A percentile compares a stretch with the other conserved stretches of the same genome.
Conservation (phyloP, 2,797 vertebrate genomes). For the Lagodon rhomboides region DNA sequence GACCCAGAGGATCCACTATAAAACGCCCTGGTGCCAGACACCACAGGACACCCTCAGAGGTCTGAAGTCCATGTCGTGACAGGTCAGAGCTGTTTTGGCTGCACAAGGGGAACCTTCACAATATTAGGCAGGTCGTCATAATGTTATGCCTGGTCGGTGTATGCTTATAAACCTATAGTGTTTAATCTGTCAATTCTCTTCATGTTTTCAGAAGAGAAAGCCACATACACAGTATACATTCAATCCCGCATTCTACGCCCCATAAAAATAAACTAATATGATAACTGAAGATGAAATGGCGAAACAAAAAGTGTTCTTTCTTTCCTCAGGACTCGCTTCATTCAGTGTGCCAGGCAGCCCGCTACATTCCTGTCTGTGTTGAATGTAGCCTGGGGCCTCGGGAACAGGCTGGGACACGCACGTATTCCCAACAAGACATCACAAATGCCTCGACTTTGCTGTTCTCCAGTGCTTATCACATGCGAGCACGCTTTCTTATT, state of each 20-base stretch:
- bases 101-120: too few species aligned
- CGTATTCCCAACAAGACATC: constrained; percentile 19
- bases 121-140: too few species aligned
- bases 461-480: background rate
- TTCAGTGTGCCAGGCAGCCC: constrained; percentile 2
- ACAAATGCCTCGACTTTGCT: constrained; percentile 29
- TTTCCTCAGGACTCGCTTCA: constrained; percentile 3
- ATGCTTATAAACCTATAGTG: background rate
- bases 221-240: too few species aligned
- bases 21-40: too few species aligned
- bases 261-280: background rate
- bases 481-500: too few species aligned
- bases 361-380: constrained; percentile 70
- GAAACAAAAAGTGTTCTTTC: background rate
- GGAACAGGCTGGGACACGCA: constrained; percentile 74
- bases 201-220: background rate
- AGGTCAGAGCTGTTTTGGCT: too few species aligned
- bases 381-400: constrained; percentile 53
- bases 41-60: too few species aligned
- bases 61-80: too few species aligned
- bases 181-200: background rate
- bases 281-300: background rate
- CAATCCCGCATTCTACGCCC: background rate
- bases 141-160: too few species aligned
- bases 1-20: too few species aligned